Conservation (phyloP, 1,140 invertebrate genomes). For the Plodia interpunctella region DNA sequence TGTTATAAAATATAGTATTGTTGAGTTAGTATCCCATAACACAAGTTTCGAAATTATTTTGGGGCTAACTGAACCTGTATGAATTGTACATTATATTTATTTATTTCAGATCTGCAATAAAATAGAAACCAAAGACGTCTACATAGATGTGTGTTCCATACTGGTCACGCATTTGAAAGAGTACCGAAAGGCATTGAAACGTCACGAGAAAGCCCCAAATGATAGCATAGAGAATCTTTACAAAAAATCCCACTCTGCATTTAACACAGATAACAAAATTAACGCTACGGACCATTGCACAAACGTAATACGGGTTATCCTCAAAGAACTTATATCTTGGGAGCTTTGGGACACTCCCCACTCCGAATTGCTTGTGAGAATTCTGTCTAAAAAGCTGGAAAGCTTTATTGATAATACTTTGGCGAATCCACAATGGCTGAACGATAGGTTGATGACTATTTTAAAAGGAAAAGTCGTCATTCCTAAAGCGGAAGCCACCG, state of each 20-base stretch:
- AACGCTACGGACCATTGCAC: slow-evolving; percentile 77
- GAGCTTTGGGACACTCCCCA: slow-evolving; percentile 82
- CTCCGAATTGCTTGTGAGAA: slow-evolving; percentile 79
- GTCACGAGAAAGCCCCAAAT: slow-evolving; percentile 56
- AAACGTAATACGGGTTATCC: slow-evolving; percentile 77
- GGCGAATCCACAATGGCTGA: slow-evolving; percentile 75
- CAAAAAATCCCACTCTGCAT: slow-evolving; percentile 56
- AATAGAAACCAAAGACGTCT: slow-evolving; percentile 68
- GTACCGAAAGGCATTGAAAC: slow-evolving; percentile 74
- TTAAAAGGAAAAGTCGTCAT: slow-evolving; percentile 27
- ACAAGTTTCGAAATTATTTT: too few relatives aligned
- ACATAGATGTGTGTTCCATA: slow-evolving; percentile 68
- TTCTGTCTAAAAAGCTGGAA: slow-evolving; percentile 79
- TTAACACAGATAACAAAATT: slow-evolving; percentile 56
- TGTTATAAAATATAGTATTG: too few relatives aligned
- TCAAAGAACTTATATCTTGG: slow-evolving; percentile 81
- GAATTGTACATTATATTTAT: slow-evolving; percentile 8
- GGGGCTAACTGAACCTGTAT: too few relatives aligned
- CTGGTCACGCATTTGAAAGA: slow-evolving; percentile 77
- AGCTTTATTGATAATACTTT: slow-evolving; percentile 67
- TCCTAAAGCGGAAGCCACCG: slow-evolving; percentile 22
- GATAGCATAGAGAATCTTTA: slow-evolving; percentile 44
- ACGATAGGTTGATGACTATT: slow-evolving; percentile 65
- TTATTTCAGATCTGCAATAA: slow-evolving; percentile 60
- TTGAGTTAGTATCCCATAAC: too few relatives aligned